Evolutionary conservation across 2,888 invertebrate species (phyloP).

Genomic region (Nysson spinosus): DNA sequence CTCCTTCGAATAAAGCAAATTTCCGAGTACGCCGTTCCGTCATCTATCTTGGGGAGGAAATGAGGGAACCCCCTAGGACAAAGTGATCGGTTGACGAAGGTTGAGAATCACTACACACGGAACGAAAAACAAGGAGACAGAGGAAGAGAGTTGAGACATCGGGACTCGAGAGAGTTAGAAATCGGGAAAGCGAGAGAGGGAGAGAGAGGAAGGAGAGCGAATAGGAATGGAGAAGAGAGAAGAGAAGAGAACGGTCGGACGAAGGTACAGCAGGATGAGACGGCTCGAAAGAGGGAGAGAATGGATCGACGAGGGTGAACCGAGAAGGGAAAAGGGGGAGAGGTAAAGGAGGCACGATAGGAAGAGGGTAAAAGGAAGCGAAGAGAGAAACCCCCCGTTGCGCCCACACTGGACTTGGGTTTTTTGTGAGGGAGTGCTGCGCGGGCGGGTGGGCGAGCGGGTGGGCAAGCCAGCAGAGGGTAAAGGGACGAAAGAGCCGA

Average conservation of each 20-base stretch:
- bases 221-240: slow-evolving; percentile 23
- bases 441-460: slow-evolving; percentile 40
- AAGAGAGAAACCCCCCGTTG: slow-evolving; percentile 71
- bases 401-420: slow-evolving; percentile 74
- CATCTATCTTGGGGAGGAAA: not conserved
- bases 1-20: not conserved
- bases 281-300: slow-evolving; percentile 50
- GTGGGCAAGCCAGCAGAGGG: slow-evolving; percentile 4
- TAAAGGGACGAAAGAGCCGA: slow-evolving; percentile 13
- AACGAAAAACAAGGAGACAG: slow-evolving; percentile 21
- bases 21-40: not conserved
- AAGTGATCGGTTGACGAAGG: slow-evolving; percentile 46
- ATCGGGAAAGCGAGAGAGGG: slow-evolving; percentile 5
- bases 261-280: slow-evolving; percentile 60
- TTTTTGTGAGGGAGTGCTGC: slow-evolving; percentile 64
- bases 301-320: slow-evolving; percentile 33
- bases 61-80: not conserved
- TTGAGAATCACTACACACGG: slow-evolving; percentile 62
- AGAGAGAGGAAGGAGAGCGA: slow-evolving; percentile 18
- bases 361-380: slow-evolving; percentile 68
- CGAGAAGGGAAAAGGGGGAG: slow-evolving; percentile 40
- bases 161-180: slow-evolving; percentile 20
- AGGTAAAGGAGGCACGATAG: slow-evolving; percentile 58
- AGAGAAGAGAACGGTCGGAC: slow-evolving; percentile 52
- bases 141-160: slow-evolving; percentile 4